Conservation (phyloP, 2,888 invertebrate genomes). For the Busseola fusca region DNA sequence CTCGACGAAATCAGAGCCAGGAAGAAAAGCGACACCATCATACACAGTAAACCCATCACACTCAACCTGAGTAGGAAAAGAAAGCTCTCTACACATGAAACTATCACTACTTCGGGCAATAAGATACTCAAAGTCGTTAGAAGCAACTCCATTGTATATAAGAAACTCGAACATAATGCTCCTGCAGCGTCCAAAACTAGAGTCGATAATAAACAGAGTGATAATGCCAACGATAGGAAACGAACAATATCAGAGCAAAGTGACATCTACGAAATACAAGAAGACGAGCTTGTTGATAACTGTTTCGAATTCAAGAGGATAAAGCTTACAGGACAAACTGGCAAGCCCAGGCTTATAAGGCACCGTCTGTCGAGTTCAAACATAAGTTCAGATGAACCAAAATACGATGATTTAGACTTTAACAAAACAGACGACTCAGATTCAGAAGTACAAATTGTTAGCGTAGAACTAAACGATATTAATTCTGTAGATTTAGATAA, state of each 20-base stretch:
- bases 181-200: slow-evolving; percentile 66
- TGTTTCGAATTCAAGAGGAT: slow-evolving; percentile 83
- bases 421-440: slow-evolving; percentile 78
- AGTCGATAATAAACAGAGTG: slow-evolving; percentile 69
- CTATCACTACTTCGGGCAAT: slow-evolving; percentile 80
- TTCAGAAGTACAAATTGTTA: slow-evolving; percentile 82
- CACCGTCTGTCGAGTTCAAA: slow-evolving; percentile 72
- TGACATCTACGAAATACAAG: slow-evolving; percentile 78
- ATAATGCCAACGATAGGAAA: slow-evolving; percentile 75
- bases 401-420: slow-evolving; percentile 63
- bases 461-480: slow-evolving; percentile 71
- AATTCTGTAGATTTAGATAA: slow-evolving; percentile 68
- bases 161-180: slow-evolving; percentile 76
- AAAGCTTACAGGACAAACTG: slow-evolving; percentile 75
- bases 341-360: slow-evolving; percentile 81
- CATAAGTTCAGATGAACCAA: slow-evolving; percentile 64
- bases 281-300: slow-evolving; percentile 81
- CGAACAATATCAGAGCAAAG: slow-evolving; percentile 81
- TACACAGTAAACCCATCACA: slow-evolving; percentile 75
- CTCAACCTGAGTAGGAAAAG: slow-evolving; percentile 80
- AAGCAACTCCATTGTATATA: slow-evolving; percentile 85
- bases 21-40: slow-evolving; percentile 73
- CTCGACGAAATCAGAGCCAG: slow-evolving; percentile 87
- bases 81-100: slow-evolving; percentile 82
- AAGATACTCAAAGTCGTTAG: slow-evolving; percentile 85